Evolutionary conservation across 2,888 invertebrate species (phyloP), one percentile per base, ranked within the genome.

Genomic region (Netelia virgata): DNA sequence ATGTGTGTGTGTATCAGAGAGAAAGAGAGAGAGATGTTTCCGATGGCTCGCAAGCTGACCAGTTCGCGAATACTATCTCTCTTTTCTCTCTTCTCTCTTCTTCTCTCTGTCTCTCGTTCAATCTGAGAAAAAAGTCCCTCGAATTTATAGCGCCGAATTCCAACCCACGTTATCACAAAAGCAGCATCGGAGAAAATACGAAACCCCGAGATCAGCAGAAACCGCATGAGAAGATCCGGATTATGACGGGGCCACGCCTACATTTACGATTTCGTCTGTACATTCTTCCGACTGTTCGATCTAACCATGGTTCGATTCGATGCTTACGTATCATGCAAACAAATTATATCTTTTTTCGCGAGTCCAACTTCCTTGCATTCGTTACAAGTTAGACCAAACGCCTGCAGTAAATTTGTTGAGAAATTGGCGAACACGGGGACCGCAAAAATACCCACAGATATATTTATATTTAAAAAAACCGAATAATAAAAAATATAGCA

Each of bases 191-290:
- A 50, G 61, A 72, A 80, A 63, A 82, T 77, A 86, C 76, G 61
- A 79, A 69, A 66, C 59, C 64, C 61, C 57, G 78, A 59, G 80
- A 79, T 73, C 72, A 69, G 55, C 57, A 66, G 76, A 76, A 76
- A 76, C 16, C 41, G 64, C 64, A 36, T 70, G 59, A 55, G 69
- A 68, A 78, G 68, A 76, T 82, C 68, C 69, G 84, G 86, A 77
- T 84, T 87, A 87, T 82, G 66, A 76, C 82, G 81, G 66, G 64
- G 73, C 82, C 73, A 83, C 85, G 75, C 85, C 84, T 79, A 87
- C 86, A 63, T 43, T 63, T 50, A 66, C 61, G 72, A 63, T 76
- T 47, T 50, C 78, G 77, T 70, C 55, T 53, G 61, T 77, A 73
- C 55, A 77, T 61, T 41, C 10, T 36, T 64, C 28, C 18, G 10